A percentile compares a stretch with the other conserved stretches of the same genome.
These are phyloP conservation scores for Reinhardtius hippoglossoides DNA, from an alignment of 2,113 vertebrate genomes.

Conservation along the genomic window DNA sequence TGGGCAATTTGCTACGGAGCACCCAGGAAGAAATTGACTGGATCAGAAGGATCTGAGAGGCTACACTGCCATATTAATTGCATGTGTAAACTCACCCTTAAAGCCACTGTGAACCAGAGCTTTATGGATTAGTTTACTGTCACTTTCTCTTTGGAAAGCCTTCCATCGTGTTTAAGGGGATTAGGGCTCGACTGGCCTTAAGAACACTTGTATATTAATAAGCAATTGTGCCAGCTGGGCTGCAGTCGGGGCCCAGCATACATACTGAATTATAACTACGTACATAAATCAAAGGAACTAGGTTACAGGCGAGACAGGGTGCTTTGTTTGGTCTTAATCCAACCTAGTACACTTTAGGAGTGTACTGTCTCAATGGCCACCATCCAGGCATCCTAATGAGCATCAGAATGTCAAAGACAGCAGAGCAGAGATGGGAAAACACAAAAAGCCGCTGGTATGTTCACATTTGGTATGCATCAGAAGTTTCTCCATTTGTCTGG, in stretches of 20 bases:
- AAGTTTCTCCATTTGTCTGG: constrained; percentile 30
- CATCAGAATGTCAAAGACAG: constrained; percentile 61
- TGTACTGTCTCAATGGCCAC: constrained; percentile 26
- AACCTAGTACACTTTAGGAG: constrained; percentile 46
- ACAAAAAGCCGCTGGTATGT: constrained; percentile 30
- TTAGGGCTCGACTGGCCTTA: constrained; percentile 41
- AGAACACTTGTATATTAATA: constrained; percentile 56
- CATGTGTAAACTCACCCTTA: constrained; percentile 40
- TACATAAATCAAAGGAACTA: constrained; percentile 65
- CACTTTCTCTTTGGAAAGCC: constrained; percentile 55
- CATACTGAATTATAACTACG: constrained; percentile 61
- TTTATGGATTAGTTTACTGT: constrained; percentile 69
- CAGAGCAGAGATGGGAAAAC: constrained; percentile 36
- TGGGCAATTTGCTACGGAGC: constrained; percentile 26
- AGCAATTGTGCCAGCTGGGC: constrained; percentile 31
- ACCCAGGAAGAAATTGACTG: constrained; percentile 23
- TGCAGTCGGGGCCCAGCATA: constrained; percentile 21
- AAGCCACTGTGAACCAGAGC: constrained; percentile 30
- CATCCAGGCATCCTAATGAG: constrained; percentile 70
- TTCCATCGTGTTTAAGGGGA: constrained; percentile 52
- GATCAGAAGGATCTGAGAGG: constrained; percentile 9
- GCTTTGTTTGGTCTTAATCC: constrained; percentile 57
- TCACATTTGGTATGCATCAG: constrained; percentile 63
- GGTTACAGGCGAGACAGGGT: constrained; percentile 28
- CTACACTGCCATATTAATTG: constrained; percentile 54